Evolutionary conservation across 30 jellyfish, hydroid and myxozoan species (phyloP), one percentile per base, ranked within the genome.

Genomic region (Cassiopea andromeda): DNA sequence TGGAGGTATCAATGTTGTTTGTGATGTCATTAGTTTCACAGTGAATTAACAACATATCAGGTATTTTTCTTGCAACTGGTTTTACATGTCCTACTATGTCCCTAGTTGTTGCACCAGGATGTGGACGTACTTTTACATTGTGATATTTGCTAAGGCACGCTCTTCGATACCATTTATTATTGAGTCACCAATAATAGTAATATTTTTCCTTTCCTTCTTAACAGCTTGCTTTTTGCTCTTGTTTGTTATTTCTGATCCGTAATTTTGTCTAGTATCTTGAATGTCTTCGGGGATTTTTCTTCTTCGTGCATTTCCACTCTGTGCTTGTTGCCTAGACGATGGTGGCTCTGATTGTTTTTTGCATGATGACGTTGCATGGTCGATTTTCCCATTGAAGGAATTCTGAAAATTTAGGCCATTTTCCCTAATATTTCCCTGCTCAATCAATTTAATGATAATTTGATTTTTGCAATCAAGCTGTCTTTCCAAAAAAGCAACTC

Each of bases 51-150:
- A 27, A 27, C 38, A 27, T 27, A 0, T 27, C 67, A 16, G 85
- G 85, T 17, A 17, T 10, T 5, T 57, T 80, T 43, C 90, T 81
- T n/a, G 69, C 82, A 15, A 27, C 83, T 64, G 83, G 90, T 44
- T 69, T 81, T 45, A 81, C 38, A 54, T 81, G 70, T 17, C 61
- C 90, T 27, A 81, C 83, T 7, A 67, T 81, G 66, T 81, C 89
- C 18, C 59, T 60, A 2, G 82, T 81, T 13, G 83, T 67, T 54
- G 89, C 89, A 18, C 89, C 89, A n/a, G 89, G 60, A 47, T 81
- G 84, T 15, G 81, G 60, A 10, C 43, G 38, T 7, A 81, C 89
- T 46, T 59, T 38, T 2, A 50, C 89, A 60, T 81, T 67, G 82
- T 81, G 90, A 15, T 81, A 14, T 69, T 1, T 60, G 27, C 49